Conservation (phyloP, 2,113 vertebrate species). For the Acrocephalus kingi region DNA sequence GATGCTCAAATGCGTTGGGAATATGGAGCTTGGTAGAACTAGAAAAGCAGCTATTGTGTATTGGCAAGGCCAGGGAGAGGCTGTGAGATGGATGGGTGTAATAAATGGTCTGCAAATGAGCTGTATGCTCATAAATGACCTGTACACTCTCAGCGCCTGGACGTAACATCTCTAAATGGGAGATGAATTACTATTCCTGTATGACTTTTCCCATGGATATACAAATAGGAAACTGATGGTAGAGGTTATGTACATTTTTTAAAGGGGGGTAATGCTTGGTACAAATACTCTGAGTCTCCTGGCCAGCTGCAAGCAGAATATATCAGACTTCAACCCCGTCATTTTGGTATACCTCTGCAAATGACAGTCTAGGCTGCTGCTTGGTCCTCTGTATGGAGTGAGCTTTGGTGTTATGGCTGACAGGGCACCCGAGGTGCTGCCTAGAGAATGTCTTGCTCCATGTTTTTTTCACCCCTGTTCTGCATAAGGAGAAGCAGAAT, state of each 20-base stretch:
- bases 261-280: background rate
- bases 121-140: background rate
- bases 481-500: background rate
- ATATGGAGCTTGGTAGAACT: background rate
- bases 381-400: background rate
- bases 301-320: background rate
- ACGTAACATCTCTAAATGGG: background rate
- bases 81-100: background rate
- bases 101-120: conserved; percentile 16
- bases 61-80: background rate
- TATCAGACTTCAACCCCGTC: background rate
- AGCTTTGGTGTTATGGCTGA: background rate
- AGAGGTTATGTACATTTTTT: background rate
- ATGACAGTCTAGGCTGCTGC: background rate
- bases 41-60: background rate
- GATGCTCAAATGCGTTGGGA: background rate
- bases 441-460: background rate
- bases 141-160: background rate
- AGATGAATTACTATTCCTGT: background rate
- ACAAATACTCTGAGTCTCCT: background rate
- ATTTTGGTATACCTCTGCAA: background rate
- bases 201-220: background rate
- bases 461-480: background rate
- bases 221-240: background rate
- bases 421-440: background rate